These are phyloP conservation scores for Sarcophaga peregrina DNA, from an alignment of 1,140 invertebrate species.

Conservation along the genomic window DNA sequence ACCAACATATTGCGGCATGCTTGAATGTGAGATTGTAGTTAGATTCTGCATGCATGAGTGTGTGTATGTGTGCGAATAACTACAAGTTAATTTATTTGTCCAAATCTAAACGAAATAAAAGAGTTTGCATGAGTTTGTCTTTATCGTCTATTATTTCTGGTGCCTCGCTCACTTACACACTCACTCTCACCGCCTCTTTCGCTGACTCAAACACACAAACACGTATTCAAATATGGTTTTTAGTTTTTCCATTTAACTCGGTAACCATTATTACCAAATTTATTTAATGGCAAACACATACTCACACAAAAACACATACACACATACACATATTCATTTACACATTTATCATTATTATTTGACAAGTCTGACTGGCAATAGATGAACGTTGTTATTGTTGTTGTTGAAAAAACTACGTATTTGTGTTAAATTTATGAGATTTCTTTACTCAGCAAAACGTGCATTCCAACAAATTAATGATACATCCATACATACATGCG, in stretches of 20 bases:
- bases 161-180: neutral
- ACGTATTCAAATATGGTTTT: too few relatives aligned
- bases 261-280: neutral
- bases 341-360: slow-evolving; percentile 20
- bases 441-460: slow-evolving; percentile 37
- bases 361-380: neutral
- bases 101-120: neutral
- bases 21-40: neutral
- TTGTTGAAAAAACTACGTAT: neutral
- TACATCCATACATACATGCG: neutral
- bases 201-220: too few relatives aligned
- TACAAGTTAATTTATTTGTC: slow-evolving; percentile 15
- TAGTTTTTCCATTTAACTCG: neutral
- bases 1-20: neutral
- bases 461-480: slow-evolving; percentile 37
- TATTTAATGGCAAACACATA: too few relatives aligned
- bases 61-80: neutral
- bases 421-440: slow-evolving; percentile 31
- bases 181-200: neutral
- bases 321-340: neutral
- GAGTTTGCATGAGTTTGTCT: slow-evolving; percentile 2
- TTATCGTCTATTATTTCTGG: neutral
- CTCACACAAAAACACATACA: neutral
- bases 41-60: neutral
- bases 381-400: too few relatives aligned